Evolutionary conservation across 2,888 invertebrate genomes (phyloP).

Genomic region (Andrena bucephala): DNA sequence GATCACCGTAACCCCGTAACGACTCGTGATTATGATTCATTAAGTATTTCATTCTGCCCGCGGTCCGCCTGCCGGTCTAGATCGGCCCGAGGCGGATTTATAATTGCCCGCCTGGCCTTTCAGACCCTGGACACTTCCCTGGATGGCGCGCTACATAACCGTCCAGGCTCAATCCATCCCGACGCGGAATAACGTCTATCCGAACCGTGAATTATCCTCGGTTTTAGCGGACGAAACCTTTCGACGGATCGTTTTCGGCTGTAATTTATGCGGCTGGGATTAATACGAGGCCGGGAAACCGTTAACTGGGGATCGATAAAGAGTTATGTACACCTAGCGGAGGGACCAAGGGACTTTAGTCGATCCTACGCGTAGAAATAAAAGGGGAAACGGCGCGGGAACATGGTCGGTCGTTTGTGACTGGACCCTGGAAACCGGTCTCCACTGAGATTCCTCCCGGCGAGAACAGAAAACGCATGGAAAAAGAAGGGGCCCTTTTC

Average conservation of each 20-base stretch:
- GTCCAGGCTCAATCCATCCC: neutral
- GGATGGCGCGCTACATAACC: neutral
- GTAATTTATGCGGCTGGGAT: slow-evolving; percentile 25
- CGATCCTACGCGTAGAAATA: slow-evolving; percentile 1
- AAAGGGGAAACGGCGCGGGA: slow-evolving; percentile 4
- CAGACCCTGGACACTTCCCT: neutral
- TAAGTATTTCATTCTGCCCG: slow-evolving; percentile 23
- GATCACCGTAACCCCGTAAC: slow-evolving; percentile 38
- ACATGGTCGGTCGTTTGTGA: neutral
- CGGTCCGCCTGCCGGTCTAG: neutral
- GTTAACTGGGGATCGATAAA: slow-evolving; percentile 25
- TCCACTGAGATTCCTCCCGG: neutral
- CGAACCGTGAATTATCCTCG: slow-evolving; percentile 8
- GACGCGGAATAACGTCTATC: neutral
- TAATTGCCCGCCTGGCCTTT: slow-evolving; percentile 18
- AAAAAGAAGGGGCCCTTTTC: slow-evolving; percentile 19
- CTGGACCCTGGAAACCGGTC: slow-evolving; percentile 22
- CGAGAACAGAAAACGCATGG: slow-evolving; percentile 10
- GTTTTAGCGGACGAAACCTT: neutral
- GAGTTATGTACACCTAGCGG: slow-evolving; percentile 15
- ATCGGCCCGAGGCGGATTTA: slow-evolving; percentile 9
- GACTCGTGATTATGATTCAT: slow-evolving; percentile 49
- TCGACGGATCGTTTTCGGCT: neutral
- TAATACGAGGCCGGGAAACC: slow-evolving; percentile 13
- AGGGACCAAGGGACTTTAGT: neutral